Percentiles rank a stretch among this genome's conserved stretches.
Evolutionary conservation across 2,797 vertebrate genomes (phyloP).

Genomic region (Xyrichtys novacula): DNA sequence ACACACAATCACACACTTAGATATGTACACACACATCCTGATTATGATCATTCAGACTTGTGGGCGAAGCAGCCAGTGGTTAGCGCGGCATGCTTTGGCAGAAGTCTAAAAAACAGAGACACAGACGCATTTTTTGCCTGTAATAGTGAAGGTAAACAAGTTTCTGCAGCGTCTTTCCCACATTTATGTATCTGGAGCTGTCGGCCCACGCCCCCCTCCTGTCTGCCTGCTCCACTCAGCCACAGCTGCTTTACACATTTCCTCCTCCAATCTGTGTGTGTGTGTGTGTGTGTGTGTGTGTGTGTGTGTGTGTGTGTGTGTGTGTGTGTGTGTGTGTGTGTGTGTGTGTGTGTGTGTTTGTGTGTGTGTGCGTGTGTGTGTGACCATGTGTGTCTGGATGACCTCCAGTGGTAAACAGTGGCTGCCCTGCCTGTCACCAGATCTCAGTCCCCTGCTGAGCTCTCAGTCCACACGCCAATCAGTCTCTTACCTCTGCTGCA

Average conservation of each 20-base stretch:
- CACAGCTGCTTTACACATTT: constrained; percentile 81
- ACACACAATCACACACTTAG: constrained; percentile 13
- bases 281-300: constrained; percentile 61
- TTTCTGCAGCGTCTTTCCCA: constrained; percentile 49
- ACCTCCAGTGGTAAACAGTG: constrained; percentile 77
- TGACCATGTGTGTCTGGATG: constrained; percentile 73
- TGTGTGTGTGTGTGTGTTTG: constrained; percentile 45
- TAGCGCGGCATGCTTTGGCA: constrained; percentile 16
- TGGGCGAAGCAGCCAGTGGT: constrained; percentile 2
- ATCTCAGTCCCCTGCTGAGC: constrained; percentile 67
- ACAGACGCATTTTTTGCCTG: constrained; percentile 12
- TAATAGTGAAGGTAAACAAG: constrained; percentile 25
- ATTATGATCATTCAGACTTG: constrained; percentile 42
- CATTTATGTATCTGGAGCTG: constrained; percentile 50
- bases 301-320: constrained; percentile 64
- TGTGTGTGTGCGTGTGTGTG: constrained; percentile 53
- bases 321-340: constrained; percentile 51
- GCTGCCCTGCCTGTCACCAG: constrained; percentile 76
- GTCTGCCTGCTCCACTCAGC: constrained; percentile 44
- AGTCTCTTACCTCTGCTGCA: constrained; percentile 43
- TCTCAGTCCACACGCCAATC: constrained; percentile 57
- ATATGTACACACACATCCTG: constrained; percentile 15
- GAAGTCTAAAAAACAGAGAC: constrained; percentile 27
- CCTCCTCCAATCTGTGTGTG: constrained; percentile 61
- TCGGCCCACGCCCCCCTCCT: constrained; percentile 20